Conservation (phyloP, 2,888 invertebrate genomes). For the Therioaphis trifolii region DNA sequence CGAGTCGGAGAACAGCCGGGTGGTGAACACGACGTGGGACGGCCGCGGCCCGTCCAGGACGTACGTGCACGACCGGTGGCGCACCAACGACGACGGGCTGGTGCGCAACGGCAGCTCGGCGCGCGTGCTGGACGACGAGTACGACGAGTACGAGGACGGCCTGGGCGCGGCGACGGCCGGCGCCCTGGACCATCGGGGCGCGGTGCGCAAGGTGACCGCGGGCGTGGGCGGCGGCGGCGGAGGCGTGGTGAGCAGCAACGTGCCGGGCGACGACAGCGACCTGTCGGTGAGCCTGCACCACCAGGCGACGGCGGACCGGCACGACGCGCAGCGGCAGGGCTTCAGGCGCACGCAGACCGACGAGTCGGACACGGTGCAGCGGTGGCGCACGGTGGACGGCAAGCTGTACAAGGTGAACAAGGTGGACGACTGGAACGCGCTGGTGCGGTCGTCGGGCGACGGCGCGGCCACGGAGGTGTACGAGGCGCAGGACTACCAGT, state of each 20-base stretch:
- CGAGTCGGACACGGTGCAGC: slow-evolving; percentile 62
- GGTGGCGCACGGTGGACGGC: slow-evolving; percentile 40
- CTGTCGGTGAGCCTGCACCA: slow-evolving; percentile 27
- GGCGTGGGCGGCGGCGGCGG: slow-evolving; percentile 6
- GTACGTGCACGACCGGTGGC: slow-evolving; percentile 65
- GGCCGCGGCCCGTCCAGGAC: slow-evolving; percentile 65
- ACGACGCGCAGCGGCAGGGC: not conserved
- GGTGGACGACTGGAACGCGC: slow-evolving; percentile 31
- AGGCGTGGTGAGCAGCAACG: slow-evolving; percentile 1
- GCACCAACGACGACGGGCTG: slow-evolving; percentile 66
- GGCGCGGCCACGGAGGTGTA: slow-evolving; percentile 39
- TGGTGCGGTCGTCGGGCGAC: not conserved
- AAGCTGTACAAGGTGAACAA: slow-evolving; percentile 49
- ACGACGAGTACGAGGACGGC: slow-evolving; percentile 61
- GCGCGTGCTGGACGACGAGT: slow-evolving; percentile 56
- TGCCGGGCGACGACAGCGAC: slow-evolving; percentile 52
- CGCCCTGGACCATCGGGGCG: slow-evolving; percentile 49
- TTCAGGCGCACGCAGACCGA: slow-evolving; percentile 40
- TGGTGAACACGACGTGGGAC: slow-evolving; percentile 66
- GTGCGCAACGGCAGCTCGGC: slow-evolving; percentile 66
- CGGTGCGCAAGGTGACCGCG: slow-evolving; percentile 31
- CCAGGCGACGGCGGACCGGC: not conserved
- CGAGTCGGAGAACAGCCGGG: slow-evolving; percentile 54
- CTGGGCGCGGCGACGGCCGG: too few relatives aligned
- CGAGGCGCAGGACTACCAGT: slow-evolving; percentile 15